phyloP scores from a whole-genome alignment of 2,797 vertebrate genomes.

The Pygocentrus nattereri region DNA sequence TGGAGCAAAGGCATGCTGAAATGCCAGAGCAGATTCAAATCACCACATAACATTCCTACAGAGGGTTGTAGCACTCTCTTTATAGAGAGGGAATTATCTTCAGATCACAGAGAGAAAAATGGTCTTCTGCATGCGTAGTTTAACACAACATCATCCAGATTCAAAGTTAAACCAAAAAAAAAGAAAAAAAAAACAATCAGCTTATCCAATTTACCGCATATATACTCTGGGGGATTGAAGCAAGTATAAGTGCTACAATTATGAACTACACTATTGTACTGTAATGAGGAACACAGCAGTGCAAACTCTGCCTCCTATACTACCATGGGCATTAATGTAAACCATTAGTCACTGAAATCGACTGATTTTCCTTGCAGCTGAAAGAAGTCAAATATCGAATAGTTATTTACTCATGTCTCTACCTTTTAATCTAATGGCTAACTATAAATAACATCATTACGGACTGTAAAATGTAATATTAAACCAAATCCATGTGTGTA shows the following conservation, averaged over 20 bases:
- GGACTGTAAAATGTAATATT: neutral
- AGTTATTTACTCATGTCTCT: slow-evolving; percentile 1
- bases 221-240: neutral
- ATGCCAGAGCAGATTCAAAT: slow-evolving; percentile 71
- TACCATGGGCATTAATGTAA: neutral
- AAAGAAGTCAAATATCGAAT: neutral
- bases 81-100: slow-evolving; percentile 28
- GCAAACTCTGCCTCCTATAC: neutral
- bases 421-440: neutral
- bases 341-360: neutral
- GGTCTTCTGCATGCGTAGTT: slow-evolving; percentile 59
- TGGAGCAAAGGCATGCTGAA: slow-evolving; percentile 61
- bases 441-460: neutral
- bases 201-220: neutral
- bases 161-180: neutral
- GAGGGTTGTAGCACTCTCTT: slow-evolving; percentile 49
- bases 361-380: neutral
- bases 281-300: neutral
- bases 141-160: slow-evolving; percentile 1
- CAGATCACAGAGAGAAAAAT: slow-evolving; percentile 32
- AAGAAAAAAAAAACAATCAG: neutral
- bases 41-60: slow-evolving; percentile 57
- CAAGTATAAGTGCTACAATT: neutral
- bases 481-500: neutral
- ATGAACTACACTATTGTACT: neutral